A percentile compares a stretch with the other conserved stretches of the same genome.
These are phyloP conservation scores for Daboia siamensis DNA, from an alignment of 2,113 vertebrate genomes.

Conservation along the genomic window DNA sequence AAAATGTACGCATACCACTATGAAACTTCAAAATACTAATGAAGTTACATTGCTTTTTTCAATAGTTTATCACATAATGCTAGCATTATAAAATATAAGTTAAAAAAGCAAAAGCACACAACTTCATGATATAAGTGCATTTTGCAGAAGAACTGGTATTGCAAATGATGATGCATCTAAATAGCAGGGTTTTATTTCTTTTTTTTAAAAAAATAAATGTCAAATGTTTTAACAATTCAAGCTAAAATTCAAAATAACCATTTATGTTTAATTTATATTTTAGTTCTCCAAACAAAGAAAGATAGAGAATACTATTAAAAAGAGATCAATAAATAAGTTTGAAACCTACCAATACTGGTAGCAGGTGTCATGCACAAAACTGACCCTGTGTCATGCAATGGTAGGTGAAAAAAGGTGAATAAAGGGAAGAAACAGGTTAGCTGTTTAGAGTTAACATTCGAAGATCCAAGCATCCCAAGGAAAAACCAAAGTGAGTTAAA, in stretches of 20 bases:
- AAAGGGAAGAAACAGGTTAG: constrained; percentile 86
- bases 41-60: constrained; percentile 73
- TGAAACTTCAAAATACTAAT: constrained; percentile 80
- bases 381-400: constrained; percentile 96
- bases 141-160: constrained; percentile 65
- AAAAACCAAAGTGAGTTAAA: constrained; percentile 75
- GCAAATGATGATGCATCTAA: constrained; percentile 66
- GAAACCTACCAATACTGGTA: constrained; percentile 99
- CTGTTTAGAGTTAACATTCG: constrained; percentile 84
- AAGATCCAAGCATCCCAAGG: constrained; percentile 77
- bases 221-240: constrained; percentile 57
- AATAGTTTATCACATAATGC: constrained; percentile 65
- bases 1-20: constrained; percentile 81
- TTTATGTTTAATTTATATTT: constrained; percentile 56
- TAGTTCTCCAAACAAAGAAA: constrained; percentile 67
- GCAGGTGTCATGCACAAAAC: constrained; percentile 99
- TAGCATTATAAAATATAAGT: constrained; percentile 70
- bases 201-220: constrained; percentile 34
- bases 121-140: constrained; percentile 66
- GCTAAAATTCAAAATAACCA: constrained; percentile 66
- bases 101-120: constrained; percentile 71
- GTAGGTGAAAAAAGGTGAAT: constrained; percentile 79
- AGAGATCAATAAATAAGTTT: constrained; percentile 82
- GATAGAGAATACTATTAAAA: constrained; percentile 66
- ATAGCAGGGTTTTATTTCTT: constrained; percentile 40